Base-by-base conservation (phyloP, 2,888 invertebrate genomes). In the Amblyteles armatorius region DNA sequence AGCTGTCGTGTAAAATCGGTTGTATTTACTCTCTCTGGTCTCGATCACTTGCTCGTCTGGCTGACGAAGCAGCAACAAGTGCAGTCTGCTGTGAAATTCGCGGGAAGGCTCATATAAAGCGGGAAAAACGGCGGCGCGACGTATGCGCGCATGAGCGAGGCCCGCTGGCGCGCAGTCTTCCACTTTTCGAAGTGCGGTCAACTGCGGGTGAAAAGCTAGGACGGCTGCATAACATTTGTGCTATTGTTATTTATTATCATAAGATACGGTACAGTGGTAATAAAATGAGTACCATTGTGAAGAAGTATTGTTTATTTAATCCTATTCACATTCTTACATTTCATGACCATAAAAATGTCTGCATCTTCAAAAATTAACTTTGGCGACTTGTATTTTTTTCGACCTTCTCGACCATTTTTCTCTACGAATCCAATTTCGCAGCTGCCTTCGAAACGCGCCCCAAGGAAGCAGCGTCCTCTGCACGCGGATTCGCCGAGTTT, bases 101-200 rank as follows among this genome's bases (percentile, higher is more conserved):
- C 89, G 90, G 90, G 89, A 90, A 81, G 52, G 26, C 50, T 22
- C 86, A 88, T 88, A 84, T 83, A 88, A 88, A 89, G 91, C 90
- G 91, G 91, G 91, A 91, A 91, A 91, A 83, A 40, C 11, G 22
- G 11, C 60, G 52, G 11, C 16, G 0, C 48, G 63, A 50, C 19
- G 40, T 33, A 63, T 22, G 55, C 40, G 74, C 78, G 71, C 78
- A 73, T 55, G 77, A 63, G 82, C 69, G 68, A n/a, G 40, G 13
- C 3, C 4, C 4, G 13, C 26, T 11, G 36, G 50, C 40, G 50
- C 36, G 29, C 13, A 33, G 16, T 60, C n/a, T 2, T 60, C 33
- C 7, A 6, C 4, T 60, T 6, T 16, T 33, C n/a, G 26, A 60
- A 60, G 22, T 26, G 2, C n/a, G 6, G 1, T 57, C 1, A 0